Conservation (phyloP, 2,888 invertebrate genomes). For the Cephus pulcher region DNA sequence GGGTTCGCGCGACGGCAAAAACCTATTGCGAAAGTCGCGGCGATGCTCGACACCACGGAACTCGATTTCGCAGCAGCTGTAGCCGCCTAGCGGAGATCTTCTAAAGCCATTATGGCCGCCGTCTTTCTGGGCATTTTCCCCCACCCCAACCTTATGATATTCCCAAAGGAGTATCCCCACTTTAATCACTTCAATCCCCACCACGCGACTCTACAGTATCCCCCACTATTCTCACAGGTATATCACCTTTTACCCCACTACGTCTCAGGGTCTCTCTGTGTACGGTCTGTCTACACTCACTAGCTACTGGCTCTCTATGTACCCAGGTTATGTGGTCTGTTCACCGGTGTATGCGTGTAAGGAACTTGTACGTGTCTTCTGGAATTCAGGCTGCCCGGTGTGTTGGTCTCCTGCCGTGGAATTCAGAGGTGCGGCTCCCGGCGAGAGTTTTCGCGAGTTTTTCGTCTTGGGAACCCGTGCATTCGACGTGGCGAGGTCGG, state of each 20-base stretch:
- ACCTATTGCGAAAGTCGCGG: slow-evolving; percentile 32
- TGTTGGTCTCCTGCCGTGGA: slow-evolving; percentile 46
- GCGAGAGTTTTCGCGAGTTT: slow-evolving; percentile 30
- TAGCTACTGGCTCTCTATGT: slow-evolving; percentile 12
- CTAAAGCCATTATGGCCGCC: slow-evolving; percentile 59
- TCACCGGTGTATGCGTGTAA: slow-evolving; percentile 6
- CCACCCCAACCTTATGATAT: not conserved
- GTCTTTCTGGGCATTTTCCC: slow-evolving; percentile 36
- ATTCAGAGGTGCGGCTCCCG: slow-evolving; percentile 54
- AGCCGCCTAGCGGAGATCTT: slow-evolving; percentile 50
- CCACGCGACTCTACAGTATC: not conserved
- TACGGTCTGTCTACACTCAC: slow-evolving; percentile 10
- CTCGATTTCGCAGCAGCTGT: slow-evolving; percentile 56
- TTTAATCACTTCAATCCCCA: not conserved
- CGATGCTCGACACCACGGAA: slow-evolving; percentile 21
- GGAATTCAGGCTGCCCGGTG: slow-evolving; percentile 17
- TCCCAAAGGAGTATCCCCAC: not conserved
- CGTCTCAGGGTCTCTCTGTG: not conserved
- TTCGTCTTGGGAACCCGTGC: slow-evolving; percentile 20
- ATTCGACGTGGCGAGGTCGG: slow-evolving; percentile 12
- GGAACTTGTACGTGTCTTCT: not conserved
- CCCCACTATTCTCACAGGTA: not conserved
- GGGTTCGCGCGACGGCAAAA: not conserved
- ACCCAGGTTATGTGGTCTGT: not conserved
- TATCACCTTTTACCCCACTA: not conserved